Percentiles rank a stretch among this genome's conserved stretches.
Evolutionary conservation across 2,888 invertebrate genomes (phyloP).

Genomic region (Rutpela maculata): DNA sequence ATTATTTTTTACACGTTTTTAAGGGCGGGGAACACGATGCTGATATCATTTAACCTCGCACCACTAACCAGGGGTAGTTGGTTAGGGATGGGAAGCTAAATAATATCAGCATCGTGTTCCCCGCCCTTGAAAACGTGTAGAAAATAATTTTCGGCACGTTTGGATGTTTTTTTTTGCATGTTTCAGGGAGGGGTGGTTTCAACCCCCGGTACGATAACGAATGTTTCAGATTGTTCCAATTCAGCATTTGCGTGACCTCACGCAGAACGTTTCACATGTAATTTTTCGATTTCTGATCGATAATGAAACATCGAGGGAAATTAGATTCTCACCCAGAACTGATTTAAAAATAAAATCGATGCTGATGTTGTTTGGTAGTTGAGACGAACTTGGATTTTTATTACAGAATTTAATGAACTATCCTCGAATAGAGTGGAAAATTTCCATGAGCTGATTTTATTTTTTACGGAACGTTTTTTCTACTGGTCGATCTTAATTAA

Average conservation of each 20-base stretch:
- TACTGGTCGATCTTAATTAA: too few species aligned
- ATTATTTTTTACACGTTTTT: too few species aligned
- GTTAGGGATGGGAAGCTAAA: too few species aligned
- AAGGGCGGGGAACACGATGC: too few species aligned
- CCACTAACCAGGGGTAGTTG: too few species aligned
- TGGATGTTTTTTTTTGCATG: too few species aligned
- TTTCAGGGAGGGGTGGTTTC: too few species aligned
- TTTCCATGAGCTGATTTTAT: neutral
- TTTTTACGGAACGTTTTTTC: too few species aligned
- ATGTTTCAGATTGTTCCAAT: conserved; percentile 55
- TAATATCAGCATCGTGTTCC: too few species aligned
- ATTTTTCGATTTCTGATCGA: conserved; percentile 55
- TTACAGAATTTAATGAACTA: conserved; percentile 2
- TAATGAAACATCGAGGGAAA: conserved; percentile 27
- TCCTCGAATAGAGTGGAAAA: neutral
- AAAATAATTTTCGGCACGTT: too few species aligned
- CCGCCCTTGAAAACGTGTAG: too few species aligned
- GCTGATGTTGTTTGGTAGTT: conserved; percentile 10
- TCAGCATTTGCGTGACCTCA: conserved; percentile 55
- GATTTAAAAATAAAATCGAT: conserved; percentile 20
- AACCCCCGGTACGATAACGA: conserved; percentile 59
- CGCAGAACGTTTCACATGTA: conserved; percentile 53
- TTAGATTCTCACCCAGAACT: conserved; percentile 28
- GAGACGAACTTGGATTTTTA: neutral
- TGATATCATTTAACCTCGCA: too few species aligned